These are phyloP conservation scores for Urocyon cinereoargenteus DNA, from an alignment of 2,797 vertebrate genomes.

Conservation along the genomic window DNA sequence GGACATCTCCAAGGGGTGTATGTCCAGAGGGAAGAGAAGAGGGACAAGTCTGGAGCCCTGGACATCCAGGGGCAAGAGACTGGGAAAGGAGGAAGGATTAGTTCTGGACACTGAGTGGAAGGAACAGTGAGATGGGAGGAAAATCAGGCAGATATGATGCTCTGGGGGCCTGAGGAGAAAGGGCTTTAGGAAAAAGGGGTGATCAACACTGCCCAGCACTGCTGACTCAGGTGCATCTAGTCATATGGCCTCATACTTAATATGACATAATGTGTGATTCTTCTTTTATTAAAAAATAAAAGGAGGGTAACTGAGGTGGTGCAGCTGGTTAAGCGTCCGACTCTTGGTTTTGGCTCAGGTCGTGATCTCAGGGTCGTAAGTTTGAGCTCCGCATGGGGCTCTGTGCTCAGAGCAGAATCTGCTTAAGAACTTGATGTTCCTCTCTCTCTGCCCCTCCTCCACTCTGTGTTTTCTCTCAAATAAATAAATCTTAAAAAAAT, in stretches of 20 bases:
- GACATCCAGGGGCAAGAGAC: not conserved
- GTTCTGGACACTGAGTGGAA: not conserved
- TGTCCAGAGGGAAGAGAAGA: not conserved
- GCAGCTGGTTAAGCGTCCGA: not conserved
- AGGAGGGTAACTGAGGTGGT: not conserved
- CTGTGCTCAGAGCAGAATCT: not conserved
- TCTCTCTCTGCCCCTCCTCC: not conserved
- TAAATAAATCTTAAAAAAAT: not conserved
- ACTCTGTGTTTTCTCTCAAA: not conserved
- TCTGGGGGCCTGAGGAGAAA: not conserved
- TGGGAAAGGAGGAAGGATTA: too few relatives aligned
- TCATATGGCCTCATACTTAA: not conserved
- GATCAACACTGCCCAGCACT: not conserved
- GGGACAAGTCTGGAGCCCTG: not conserved
- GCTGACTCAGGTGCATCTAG: fast-evolving
- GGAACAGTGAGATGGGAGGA: not conserved
- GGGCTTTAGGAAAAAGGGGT: not conserved
- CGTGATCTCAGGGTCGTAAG: not conserved
- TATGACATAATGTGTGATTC: not conserved
- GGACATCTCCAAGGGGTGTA: not conserved
- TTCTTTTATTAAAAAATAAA: not conserved
- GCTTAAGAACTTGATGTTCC: not conserved
- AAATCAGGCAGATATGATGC: too few relatives aligned
- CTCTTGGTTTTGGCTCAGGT: not conserved
- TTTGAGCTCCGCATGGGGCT: not conserved